Percentiles rank a stretch among this genome's conserved stretches.
phyloP scores from a whole-genome alignment of 2,888 invertebrate genomes.

The Syrista parreyssii region DNA sequence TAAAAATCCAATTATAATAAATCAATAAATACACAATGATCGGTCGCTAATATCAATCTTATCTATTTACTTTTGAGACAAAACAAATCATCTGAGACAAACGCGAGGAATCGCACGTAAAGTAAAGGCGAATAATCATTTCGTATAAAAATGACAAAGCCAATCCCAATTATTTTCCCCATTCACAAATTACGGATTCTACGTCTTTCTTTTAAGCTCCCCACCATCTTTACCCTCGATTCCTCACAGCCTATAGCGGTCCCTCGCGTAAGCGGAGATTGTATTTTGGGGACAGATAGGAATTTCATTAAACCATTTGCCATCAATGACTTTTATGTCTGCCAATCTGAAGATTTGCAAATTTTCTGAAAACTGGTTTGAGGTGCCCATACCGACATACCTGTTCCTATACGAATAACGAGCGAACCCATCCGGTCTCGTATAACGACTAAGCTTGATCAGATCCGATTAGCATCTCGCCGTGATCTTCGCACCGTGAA shows the following conservation, averaged over 20 bases:
- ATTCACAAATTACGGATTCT: background rate
- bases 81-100: background rate
- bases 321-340: slow-evolving; percentile 5
- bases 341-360: background rate
- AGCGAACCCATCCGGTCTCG: background rate
- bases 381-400: background rate
- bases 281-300: background rate
- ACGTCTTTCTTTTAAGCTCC: background rate
- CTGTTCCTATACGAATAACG: background rate
- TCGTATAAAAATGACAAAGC: background rate
- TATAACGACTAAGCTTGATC: background rate
- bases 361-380: slow-evolving; percentile 1
- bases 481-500: background rate
- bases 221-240: background rate
- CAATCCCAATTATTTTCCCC: background rate
- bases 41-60: background rate
- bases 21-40: background rate
- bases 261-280: slow-evolving; percentile 1
- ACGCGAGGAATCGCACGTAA: background rate
- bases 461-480: background rate
- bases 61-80: background rate
- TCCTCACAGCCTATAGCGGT: background rate
- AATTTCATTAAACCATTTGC: slow-evolving; percentile 4
- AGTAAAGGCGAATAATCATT: background rate
- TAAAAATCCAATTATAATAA: background rate